Evolutionary conservation across 2,797 vertebrate genomes (phyloP).

Genomic region (Phrynocephalus vlangalii): DNA sequence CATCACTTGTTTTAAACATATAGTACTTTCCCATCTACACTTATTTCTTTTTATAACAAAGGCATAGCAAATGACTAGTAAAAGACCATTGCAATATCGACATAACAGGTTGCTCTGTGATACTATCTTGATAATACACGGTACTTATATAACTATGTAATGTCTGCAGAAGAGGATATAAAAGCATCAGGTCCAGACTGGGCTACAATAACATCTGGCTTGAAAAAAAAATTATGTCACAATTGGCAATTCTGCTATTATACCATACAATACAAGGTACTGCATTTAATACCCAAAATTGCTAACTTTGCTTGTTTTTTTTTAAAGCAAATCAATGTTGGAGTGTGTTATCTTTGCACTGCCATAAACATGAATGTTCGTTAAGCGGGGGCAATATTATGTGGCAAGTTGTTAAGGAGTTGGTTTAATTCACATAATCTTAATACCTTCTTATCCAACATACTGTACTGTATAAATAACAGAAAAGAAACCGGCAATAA

Average conservation of each 20-base stretch:
- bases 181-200: neutral
- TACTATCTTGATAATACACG: neutral
- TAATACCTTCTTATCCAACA: neutral
- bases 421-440: neutral
- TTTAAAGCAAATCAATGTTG: slow-evolving; percentile 1
- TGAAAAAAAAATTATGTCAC: neutral
- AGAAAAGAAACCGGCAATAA: neutral
- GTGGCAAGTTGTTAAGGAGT: neutral
- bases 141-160: neutral
- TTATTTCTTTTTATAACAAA: neutral
- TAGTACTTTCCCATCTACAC: neutral
- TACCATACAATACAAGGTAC: no score
- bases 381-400: neutral
- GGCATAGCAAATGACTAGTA: neutral
- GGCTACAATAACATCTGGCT: no score
- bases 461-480: neutral
- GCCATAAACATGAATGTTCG: neutral
- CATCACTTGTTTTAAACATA: neutral
- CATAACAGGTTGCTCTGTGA: no score
- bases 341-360: slow-evolving; percentile 14
- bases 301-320: neutral
- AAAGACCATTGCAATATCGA: slow-evolving; percentile 1
- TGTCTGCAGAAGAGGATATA: no score
- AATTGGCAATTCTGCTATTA: neutral
- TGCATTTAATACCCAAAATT: no score